These are phyloP conservation scores for Donacobius atricapilla DNA, from an alignment of 2,113 vertebrate genomes.

Conservation along the genomic window DNA sequence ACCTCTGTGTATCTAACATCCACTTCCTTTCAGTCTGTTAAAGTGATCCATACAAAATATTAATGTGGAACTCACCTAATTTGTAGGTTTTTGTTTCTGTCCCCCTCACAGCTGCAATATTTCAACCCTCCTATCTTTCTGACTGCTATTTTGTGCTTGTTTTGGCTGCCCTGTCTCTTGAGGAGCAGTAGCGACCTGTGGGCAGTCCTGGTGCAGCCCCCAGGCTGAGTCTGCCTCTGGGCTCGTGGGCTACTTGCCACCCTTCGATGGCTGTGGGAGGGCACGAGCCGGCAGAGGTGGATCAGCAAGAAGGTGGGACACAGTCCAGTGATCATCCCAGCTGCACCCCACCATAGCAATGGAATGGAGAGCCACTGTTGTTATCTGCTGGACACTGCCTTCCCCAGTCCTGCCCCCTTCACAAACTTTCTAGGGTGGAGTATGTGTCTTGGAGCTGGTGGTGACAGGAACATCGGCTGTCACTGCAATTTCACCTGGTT, in stretches of 20 bases:
- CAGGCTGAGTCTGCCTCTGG: fast-evolving
- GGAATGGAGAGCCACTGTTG: background rate
- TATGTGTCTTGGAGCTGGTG: background rate
- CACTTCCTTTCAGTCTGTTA: background rate
- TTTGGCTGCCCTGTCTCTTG: background rate
- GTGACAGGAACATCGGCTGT: background rate
- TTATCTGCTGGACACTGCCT: background rate
- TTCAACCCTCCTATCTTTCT: background rate
- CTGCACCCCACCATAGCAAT: background rate
- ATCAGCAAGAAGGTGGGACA: background rate
- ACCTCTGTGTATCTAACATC: background rate
- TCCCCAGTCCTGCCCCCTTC: background rate
- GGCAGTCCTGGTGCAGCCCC: background rate
- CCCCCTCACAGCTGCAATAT: background rate
- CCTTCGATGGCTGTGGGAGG: background rate
- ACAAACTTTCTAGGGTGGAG: background rate
- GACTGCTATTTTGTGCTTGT: background rate
- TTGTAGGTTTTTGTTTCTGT: background rate
- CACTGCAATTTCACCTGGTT: background rate
- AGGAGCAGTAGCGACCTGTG: background rate
- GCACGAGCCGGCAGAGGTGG: background rate
- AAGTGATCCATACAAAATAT: background rate
- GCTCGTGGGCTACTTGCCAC: background rate
- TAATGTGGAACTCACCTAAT: background rate
- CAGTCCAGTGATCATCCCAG: background rate